Base-by-base conservation (phyloP, 64 coral and sea anemone species). In the Stylophora pistillata region DNA sequence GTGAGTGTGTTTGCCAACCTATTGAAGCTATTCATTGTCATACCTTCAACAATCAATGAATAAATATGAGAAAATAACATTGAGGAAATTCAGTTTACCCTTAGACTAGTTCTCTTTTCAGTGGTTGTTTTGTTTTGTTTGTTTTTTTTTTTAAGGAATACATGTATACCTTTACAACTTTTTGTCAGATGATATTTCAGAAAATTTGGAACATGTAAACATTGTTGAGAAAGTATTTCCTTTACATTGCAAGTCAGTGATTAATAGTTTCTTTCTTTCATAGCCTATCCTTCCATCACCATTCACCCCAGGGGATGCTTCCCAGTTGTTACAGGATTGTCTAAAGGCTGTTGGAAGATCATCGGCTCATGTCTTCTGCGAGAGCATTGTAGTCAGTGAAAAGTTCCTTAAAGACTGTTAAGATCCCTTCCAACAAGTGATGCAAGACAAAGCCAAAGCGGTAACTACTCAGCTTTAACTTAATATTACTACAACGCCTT, bases 361-460 rank as follows among this genome's bases (percentile, higher is more conserved):
- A 7, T 87, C 93, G 21, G 82, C 96, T 58, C 90, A 95, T 71
- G 93, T 99, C 18, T 91, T 95, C 71, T 95, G 93, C 80, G 93
- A 92, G 52, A 93, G 90, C 79, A 92, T 95, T 56, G 97, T 93
- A 17, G 90, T 79, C 30, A 99, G 97, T 74, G 90, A 95, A 16
- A 79, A 78, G 41, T 99, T 95, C 18, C 29, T 99, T 33, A 73
- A 90, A 29, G 64, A 85, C 5, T 99, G 97, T 58, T 87, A 71
- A 78, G 90, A 77, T 52, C 87, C 88, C 61, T 99, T 99, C 92
- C 90, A 95, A 72, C 62, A 95, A 68, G 59, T 92, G 20, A 99
- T 99, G 97, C 91, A 95, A 69, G 82, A 85, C 20, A 99, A 99
- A 30, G 97, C 97, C 26, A 88, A 95, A 72, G 89, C 89, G 93